phyloP scores from a whole-genome alignment of 2,888 invertebrate genomes.

The Drosophila dives region DNA sequence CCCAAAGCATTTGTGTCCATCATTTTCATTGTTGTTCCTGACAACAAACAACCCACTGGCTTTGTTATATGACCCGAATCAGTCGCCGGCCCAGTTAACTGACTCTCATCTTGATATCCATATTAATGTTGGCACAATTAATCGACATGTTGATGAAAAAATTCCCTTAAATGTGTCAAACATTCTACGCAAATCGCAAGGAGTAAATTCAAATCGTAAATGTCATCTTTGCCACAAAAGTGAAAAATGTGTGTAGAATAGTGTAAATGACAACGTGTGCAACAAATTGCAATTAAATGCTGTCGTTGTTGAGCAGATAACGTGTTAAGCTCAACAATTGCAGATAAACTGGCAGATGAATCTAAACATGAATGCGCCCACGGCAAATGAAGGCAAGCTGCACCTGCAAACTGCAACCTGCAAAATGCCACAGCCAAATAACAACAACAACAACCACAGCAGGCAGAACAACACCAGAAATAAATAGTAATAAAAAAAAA shows the following conservation, averaged over 20 bases:
- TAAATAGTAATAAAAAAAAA: not conserved
- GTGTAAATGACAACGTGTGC: not conserved
- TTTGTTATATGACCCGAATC: conserved; percentile 43
- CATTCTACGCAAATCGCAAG: not conserved
- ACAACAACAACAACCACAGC: conserved; percentile 8
- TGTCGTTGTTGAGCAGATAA: not conserved
- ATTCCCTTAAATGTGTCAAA: not conserved
- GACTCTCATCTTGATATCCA: not conserved
- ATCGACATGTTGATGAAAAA: not conserved
- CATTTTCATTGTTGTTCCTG: conserved; percentile 44
- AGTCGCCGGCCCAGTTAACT: not conserved
- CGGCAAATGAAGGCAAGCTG: conserved; percentile 16
- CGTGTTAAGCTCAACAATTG: conserved; percentile 2
- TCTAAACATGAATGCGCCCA: conserved; percentile 28
- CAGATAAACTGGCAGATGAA: conserved; percentile 26
- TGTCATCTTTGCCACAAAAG: not conserved
- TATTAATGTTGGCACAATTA: not conserved
- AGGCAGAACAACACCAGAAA: conserved; percentile 25
- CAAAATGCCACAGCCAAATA: conserved; percentile 11
- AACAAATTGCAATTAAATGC: not conserved
- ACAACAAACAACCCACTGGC: conserved; percentile 52
- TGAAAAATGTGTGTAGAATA: too few species aligned
- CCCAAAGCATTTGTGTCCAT: conserved; percentile 26
- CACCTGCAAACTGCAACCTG: conserved; percentile 36
- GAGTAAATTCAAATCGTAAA: not conserved